Evolutionary conservation across 2,797 vertebrate species (phyloP).

Genomic region (Calcarius lapponicus): DNA sequence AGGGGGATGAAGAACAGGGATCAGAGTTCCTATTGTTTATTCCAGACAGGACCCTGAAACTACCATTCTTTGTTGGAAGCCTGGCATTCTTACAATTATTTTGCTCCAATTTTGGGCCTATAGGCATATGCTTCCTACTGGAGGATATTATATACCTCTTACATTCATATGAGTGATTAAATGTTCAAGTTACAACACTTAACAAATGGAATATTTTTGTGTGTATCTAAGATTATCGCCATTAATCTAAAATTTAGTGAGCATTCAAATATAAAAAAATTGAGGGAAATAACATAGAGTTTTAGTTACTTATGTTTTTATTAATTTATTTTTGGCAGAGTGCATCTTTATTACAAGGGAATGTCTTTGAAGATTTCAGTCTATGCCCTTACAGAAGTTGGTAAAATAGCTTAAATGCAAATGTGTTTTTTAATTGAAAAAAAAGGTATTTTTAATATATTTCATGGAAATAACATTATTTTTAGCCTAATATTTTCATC

Average conservation of each 20-base stretch:
- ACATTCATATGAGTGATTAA: not conserved
- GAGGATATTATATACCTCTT: not conserved
- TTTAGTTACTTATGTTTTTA: not conserved
- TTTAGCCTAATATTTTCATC: not conserved
- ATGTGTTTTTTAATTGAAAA: not conserved
- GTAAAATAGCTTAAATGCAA: not conserved
- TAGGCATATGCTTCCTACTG: not conserved
- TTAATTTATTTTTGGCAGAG: not conserved
- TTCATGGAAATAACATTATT: not conserved
- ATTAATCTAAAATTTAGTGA: not conserved
- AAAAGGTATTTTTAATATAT: not conserved
- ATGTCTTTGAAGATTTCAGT: not conserved
- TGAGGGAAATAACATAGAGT: not conserved
- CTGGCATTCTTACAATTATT: not conserved
- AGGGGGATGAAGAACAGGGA: not conserved
- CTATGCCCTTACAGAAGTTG: not conserved
- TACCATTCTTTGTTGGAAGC: not conserved
- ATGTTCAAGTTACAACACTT: not conserved
- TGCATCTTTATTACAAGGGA: fast-evolving
- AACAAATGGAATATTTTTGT: not conserved
- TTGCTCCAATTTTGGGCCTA: not conserved
- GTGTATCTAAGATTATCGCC: not conserved
- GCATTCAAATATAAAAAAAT: not conserved
- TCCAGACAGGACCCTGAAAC: not conserved
- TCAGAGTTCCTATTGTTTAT: not conserved